Evolutionary conservation across 2,797 vertebrate genomes (phyloP).

Genomic region (Gymnothorax reevesii): DNA sequence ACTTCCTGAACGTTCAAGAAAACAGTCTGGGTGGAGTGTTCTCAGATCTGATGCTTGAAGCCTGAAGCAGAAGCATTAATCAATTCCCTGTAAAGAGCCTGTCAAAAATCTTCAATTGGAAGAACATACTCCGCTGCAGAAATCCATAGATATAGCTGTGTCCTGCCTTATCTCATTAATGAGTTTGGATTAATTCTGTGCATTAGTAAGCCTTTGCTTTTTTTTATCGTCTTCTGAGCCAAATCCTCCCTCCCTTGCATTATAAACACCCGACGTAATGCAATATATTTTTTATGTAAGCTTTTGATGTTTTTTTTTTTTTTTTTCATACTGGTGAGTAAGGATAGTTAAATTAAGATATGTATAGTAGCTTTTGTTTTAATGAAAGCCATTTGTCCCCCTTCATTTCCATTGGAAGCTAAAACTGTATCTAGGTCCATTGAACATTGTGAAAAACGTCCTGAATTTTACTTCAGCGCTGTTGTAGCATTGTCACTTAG

Average conservation of each 20-base stretch:
- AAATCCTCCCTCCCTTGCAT: background rate
- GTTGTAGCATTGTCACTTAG: background rate
- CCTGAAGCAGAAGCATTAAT: background rate
- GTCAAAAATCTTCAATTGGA: background rate
- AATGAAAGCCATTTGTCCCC: background rate
- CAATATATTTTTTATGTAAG: background rate
- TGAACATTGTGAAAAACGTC: background rate
- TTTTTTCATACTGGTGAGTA: background rate
- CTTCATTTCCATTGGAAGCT: background rate
- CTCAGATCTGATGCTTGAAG: background rate
- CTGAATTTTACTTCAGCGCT: background rate
- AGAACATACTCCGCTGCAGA: background rate
- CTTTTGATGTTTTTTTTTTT: background rate
- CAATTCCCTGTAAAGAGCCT: background rate
- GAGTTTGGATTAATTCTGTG: slow-evolving; percentile 1
- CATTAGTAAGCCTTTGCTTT: background rate
- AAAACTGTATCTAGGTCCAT: background rate
- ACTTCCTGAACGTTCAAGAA: background rate
- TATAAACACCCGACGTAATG: background rate
- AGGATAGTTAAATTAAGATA: background rate
- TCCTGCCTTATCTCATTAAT: background rate
- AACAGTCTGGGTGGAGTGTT: background rate
- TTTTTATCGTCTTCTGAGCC: background rate
- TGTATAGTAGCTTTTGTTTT: background rate
- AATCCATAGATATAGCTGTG: background rate